A percentile compares a stretch with the other conserved stretches of the same genome.
phyloP scores from a whole-genome alignment of 2,797 vertebrate genomes.

The Distichodus sexfasciatus region DNA sequence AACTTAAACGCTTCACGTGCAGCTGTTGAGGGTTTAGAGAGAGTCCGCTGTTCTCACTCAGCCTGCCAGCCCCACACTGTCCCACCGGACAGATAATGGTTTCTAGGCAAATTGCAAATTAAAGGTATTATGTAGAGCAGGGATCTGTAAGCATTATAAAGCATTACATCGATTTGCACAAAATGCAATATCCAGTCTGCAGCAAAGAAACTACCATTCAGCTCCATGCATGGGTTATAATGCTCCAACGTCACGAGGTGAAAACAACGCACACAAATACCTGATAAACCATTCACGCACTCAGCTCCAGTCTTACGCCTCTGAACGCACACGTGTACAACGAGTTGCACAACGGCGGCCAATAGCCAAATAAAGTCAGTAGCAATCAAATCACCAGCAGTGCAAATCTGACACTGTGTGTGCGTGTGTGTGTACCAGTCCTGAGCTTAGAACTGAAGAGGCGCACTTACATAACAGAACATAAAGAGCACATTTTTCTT shows the following conservation, averaged over 20 bases:
- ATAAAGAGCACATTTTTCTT: not conserved
- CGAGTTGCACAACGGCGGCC: not conserved
- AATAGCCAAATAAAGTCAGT: constrained; percentile 3
- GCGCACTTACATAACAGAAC: constrained; percentile 43
- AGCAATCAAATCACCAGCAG: not conserved
- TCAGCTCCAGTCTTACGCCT: not conserved
- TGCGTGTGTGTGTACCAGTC: constrained; percentile 22
- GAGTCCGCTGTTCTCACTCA: not conserved
- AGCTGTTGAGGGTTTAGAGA: not conserved
- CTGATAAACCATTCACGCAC: not conserved
- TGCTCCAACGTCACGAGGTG: not conserved
- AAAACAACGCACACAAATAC: too few relatives aligned
- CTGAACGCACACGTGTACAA: not conserved
- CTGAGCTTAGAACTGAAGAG: constrained; percentile 5
- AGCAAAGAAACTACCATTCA: too few relatives aligned
- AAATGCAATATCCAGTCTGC: too few relatives aligned
- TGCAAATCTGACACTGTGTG: constrained; percentile 15
- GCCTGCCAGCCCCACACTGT: not conserved
- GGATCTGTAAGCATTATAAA: too few relatives aligned
- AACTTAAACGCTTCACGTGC: not conserved
- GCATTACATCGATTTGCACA: too few relatives aligned
- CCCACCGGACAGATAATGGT: not conserved
- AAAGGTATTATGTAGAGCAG: too few relatives aligned
- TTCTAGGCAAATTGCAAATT: not conserved
- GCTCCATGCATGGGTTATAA: too few relatives aligned